phyloP scores from a whole-genome alignment of 2,888 invertebrate genomes.

The Gandaritis pyraliata region DNA sequence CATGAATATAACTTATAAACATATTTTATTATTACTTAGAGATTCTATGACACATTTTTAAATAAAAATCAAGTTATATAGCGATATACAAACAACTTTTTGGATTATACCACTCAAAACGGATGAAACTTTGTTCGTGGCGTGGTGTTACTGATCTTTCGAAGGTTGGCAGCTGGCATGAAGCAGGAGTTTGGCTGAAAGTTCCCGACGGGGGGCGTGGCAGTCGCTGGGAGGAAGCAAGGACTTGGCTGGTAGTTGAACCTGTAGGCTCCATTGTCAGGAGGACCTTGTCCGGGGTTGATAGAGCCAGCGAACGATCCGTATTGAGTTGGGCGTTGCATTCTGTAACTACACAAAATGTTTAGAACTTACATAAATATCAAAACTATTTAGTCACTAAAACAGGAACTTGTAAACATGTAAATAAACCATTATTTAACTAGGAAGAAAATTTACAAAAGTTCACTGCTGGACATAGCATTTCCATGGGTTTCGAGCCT shows the following conservation, averaged over 20 bases:
- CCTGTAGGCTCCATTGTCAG: conserved; percentile 4
- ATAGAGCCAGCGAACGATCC: conserved; percentile 6
- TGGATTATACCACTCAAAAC: neutral
- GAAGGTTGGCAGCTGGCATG: conserved; percentile 56
- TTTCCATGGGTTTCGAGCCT: no score
- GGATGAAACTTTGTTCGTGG: conserved; percentile 27
- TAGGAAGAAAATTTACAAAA: no score
- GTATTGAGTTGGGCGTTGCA: conserved; percentile 12
- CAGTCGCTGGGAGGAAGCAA: conserved; percentile 2
- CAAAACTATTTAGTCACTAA: no score
- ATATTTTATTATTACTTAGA: neutral
- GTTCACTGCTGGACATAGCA: no score
- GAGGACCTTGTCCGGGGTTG: conserved; percentile 1
- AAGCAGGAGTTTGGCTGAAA: conserved; percentile 57
- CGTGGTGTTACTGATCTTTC: conserved; percentile 51
- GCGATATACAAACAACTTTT: no score
- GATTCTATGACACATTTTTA: no score
- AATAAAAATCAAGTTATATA: no score
- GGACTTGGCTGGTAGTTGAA: conserved; percentile 15
- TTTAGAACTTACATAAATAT: neutral
- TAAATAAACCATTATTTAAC: no score
- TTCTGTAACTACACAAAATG: conserved; percentile 5
- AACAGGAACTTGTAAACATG: no score
- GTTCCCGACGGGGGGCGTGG: neutral
- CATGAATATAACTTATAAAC: neutral